These are phyloP conservation scores for Gymnothorax javanicus DNA, from an alignment of 2,797 vertebrate genomes.

Conservation along the genomic window DNA sequence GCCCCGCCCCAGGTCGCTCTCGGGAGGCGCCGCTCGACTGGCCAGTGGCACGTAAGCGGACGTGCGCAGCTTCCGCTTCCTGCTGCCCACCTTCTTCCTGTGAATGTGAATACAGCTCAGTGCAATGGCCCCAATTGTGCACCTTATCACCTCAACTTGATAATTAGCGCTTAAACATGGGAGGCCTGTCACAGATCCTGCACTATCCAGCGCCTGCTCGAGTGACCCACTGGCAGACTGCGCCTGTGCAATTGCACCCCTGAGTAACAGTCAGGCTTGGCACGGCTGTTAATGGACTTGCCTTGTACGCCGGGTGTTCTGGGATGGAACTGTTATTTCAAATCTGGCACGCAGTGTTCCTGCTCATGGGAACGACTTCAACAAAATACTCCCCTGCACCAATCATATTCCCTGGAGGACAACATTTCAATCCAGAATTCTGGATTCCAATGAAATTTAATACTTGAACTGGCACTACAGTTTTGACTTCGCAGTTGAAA, in stretches of 20 bases:
- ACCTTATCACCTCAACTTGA: not conserved
- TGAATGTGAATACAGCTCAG: not conserved
- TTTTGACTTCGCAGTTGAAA: not conserved
- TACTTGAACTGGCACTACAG: not conserved
- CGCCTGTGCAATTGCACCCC: conserved; percentile 3
- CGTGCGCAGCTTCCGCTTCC: conserved; percentile 86
- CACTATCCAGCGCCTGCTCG: not conserved
- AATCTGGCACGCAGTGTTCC: not conserved
- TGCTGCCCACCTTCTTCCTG: conserved; percentile 85
- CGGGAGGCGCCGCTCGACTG: conserved; percentile 66
- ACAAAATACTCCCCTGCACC: conserved; percentile 8
- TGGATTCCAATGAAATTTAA: not conserved
- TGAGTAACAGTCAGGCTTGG: not conserved
- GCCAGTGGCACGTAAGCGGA: conserved; percentile 72
- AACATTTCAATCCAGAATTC: not conserved
- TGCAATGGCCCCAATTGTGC: not conserved
- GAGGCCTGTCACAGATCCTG: not conserved
- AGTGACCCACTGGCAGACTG: not conserved
- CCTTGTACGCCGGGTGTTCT: not conserved
- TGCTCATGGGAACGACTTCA: not conserved
- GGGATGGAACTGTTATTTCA: not conserved
- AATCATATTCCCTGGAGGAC: not conserved
- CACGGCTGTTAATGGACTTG: not conserved
- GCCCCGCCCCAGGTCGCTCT: conserved; percentile 47
- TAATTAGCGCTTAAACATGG: not conserved